Evolutionary conservation across 2,888 invertebrate genomes (phyloP), one percentile per base, ranked within the genome.

Genomic region (Acanthopleura granulata): DNA sequence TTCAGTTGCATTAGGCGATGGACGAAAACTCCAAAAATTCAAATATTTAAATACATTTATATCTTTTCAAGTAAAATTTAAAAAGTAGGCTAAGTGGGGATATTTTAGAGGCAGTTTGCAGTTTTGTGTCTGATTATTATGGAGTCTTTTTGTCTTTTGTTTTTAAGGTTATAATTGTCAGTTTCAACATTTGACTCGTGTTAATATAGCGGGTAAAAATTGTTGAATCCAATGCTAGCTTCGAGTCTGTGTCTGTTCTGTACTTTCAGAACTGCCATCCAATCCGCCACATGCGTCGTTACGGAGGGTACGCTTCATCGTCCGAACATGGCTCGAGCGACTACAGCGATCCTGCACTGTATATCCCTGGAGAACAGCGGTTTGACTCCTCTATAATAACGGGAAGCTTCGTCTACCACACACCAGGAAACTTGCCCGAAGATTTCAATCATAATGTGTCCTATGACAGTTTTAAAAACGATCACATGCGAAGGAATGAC

Each of bases 391-490:
- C 80, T n/a, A 79, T 80, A 22, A 79, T 80, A 49, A 76, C 80
- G 0, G 80, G 80, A 29, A 79, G 79, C 61, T 80, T 80, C 70
- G 77, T 80, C 49, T 80, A 80, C 75, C 80, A 80, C 69, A 74
- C 76, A 0, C 80, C 80, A n/a, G 72, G 75, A 75, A 80, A 79
- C 70, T 76, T 80, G 16, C 66, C 49, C 29, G 61, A 25, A 0
- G 73, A 77, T 27, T 62, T 62, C 50, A 73, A 74, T 30, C 76
- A 72, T 16, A 77, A 80, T 72, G 71, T 80, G 16, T 75, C 76
- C 57, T 80, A 80, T 51, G 79, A 80, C 74, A 80, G 80, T 74
- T 80, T 80, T 73, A 79, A 80, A 74, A 79, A 79, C 75, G 75
- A 79, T 18, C 79, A 80, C 72, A 71, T 80, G 72, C 62, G 62